Conservation (phyloP, 2,113 vertebrate species). For the Sinocyclocheilus maitianheensis region DNA sequence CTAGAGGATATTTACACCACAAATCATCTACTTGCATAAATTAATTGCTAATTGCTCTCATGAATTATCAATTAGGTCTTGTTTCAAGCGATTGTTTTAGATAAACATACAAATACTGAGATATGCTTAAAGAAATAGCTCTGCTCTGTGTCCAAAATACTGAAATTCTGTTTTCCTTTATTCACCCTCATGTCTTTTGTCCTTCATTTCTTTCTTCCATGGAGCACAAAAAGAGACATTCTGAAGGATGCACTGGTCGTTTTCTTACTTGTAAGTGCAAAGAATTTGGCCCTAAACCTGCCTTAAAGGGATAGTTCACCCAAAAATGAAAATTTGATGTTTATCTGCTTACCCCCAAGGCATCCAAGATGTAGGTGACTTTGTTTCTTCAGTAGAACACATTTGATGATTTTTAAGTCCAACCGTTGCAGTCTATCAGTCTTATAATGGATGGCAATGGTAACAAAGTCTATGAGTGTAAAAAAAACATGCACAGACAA, state of each 20-base stretch:
- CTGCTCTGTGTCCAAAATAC: neutral
- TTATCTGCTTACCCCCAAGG: no score
- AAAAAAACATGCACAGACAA: no score
- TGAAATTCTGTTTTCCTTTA: neutral
- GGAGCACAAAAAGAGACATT: neutral
- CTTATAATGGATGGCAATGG: no score
- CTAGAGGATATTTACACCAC: constrained; percentile 32
- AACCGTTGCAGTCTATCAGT: no score
- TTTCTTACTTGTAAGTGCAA: neutral
- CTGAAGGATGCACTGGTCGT: neutral
- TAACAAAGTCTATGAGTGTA: no score
- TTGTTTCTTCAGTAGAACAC: no score
- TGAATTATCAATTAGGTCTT: constrained; percentile 22
- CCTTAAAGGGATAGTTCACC: neutral
- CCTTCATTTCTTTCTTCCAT: neutral
- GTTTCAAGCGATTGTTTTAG: neutral
- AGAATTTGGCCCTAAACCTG: neutral
- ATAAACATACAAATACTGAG: neutral
- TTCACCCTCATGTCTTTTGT: neutral
- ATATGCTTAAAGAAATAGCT: neutral
- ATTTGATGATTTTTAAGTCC: no score
- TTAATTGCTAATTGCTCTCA: constrained; percentile 23
- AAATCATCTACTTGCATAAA: constrained; percentile 33
- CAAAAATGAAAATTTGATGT: no score
- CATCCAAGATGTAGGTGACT: no score